Conservation (phyloP, 30 jellyfish, hydroid and myxozoan genomes). For the Chrysaora quinquecirrha region DNA sequence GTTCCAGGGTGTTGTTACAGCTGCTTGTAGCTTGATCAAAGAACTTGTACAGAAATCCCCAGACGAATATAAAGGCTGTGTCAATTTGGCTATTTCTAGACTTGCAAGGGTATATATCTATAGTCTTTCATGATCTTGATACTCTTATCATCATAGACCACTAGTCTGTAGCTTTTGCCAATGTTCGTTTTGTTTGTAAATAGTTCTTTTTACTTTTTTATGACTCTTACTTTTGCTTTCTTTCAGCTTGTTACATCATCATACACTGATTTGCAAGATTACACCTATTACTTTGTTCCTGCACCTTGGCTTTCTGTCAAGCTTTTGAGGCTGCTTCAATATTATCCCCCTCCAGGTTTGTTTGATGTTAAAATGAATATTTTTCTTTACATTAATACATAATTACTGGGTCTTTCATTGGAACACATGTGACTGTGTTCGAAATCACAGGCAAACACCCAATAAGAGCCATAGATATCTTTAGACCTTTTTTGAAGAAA, state of each 20-base stretch:
- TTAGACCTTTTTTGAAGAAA: no score
- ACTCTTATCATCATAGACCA: no score
- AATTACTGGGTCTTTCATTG: no score
- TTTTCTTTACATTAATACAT: no score
- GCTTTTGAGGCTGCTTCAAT: conserved; percentile 85
- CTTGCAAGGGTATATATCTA: conserved; percentile 79
- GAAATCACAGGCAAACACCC: no score
- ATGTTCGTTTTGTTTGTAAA: no score
- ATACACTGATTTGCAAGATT: conserved; percentile 90
- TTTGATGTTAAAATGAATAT: no score
- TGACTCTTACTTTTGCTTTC: no score
- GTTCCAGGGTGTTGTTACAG: conserved; percentile 93
- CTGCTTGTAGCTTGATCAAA: conserved; percentile 84
- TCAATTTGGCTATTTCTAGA: conserved; percentile 83
- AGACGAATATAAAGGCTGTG: conserved; percentile 91
- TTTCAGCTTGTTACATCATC: conserved; percentile 92
- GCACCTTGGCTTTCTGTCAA: conserved; percentile 98
- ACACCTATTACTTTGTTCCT: conserved; percentile 95
- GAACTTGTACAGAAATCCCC: conserved; percentile 88
- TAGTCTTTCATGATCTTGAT: background rate
- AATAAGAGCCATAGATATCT: no score
- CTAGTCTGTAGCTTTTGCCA: no score
- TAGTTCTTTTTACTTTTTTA: no score
- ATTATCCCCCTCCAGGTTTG: conserved; percentile 90
- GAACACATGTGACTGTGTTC: no score